These are phyloP conservation scores for Suricata suricatta DNA, from an alignment of 2,113 vertebrate genomes.

Conservation along the genomic window DNA sequence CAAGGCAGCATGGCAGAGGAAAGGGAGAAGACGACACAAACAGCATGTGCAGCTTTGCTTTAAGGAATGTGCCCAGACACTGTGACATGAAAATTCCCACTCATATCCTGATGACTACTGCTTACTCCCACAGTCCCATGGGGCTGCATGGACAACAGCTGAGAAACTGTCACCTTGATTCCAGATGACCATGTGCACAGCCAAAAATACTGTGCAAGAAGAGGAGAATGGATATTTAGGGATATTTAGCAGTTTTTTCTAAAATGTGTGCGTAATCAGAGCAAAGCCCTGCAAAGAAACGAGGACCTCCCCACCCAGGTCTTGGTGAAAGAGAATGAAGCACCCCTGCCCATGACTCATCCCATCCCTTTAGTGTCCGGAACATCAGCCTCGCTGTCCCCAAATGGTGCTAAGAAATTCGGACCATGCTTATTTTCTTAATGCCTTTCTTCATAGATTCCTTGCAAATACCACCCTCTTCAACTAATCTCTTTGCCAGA, in stretches of 20 bases:
- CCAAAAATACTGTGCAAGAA: background rate
- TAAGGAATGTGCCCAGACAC: background rate
- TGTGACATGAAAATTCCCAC: background rate
- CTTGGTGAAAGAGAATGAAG: background rate
- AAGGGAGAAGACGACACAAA: background rate
- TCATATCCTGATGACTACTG: background rate
- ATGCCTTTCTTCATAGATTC: background rate
- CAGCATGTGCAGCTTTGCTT: background rate
- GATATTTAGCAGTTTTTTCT: background rate
- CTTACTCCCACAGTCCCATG: background rate
- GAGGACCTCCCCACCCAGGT: background rate
- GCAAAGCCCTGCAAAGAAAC: background rate
- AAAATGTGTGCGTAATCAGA: background rate
- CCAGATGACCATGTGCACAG: background rate
- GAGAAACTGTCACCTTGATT: background rate
- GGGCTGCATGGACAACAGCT: background rate
- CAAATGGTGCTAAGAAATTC: too few species aligned
- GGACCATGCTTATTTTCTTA: background rate
- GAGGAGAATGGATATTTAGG: background rate
- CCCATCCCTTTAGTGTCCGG: background rate
- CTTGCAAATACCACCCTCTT: background rate
- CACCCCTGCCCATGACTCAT: background rate
- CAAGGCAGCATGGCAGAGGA: background rate
- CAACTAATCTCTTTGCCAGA: background rate
- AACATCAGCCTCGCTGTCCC: background rate